Evolutionary conservation across 2,797 vertebrate genomes (phyloP).

Genomic region (Adelosebastes latens): DNA sequence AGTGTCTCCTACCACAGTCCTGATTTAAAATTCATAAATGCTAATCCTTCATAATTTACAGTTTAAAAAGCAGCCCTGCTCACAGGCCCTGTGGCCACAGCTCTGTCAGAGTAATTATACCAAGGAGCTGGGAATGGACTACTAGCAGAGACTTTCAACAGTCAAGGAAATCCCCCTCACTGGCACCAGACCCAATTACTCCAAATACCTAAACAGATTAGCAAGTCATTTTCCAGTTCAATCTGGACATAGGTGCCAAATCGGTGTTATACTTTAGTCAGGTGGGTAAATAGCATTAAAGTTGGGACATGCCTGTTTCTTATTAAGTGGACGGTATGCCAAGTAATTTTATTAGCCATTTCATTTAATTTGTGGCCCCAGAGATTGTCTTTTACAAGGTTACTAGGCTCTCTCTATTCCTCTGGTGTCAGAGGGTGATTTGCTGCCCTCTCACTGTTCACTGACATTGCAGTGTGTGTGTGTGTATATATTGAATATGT

Average conservation of each 20-base stretch:
- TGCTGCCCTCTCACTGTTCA: slow-evolving; percentile 60
- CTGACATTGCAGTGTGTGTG: slow-evolving; percentile 65
- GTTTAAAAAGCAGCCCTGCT: slow-evolving; percentile 99
- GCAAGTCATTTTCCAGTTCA: slow-evolving; percentile 98
- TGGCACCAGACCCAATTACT: slow-evolving; percentile 99
- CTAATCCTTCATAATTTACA: slow-evolving; percentile 99
- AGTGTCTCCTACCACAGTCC: slow-evolving; percentile 99
- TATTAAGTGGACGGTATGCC: slow-evolving; percentile 73
- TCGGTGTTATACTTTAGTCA: slow-evolving; percentile 92
- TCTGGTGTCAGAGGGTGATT: slow-evolving; percentile 69
- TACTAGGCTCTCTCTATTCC: slow-evolving; percentile 56
- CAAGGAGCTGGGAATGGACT: slow-evolving; percentile 98
- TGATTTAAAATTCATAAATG: slow-evolving; percentile 99
- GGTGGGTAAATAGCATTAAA: slow-evolving; percentile 97
- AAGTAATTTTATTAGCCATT: slow-evolving; percentile 81
- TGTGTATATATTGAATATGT: neutral
- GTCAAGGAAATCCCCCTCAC: slow-evolving; percentile 96
- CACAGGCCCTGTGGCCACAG: slow-evolving; percentile 99
- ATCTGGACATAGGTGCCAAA: slow-evolving; percentile 97
- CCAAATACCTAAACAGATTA: slow-evolving; percentile 99
- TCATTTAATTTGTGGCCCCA: slow-evolving; percentile 75
- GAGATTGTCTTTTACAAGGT: slow-evolving; percentile 79
- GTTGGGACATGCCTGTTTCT: slow-evolving; percentile 76
- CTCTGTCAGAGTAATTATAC: slow-evolving; percentile 99
- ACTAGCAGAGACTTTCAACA: slow-evolving; percentile 98